Percentiles rank a stretch among this genome's conserved stretches.
Conservation (phyloP, 2,888 invertebrate species). For the Catocala sponsa region DNA sequence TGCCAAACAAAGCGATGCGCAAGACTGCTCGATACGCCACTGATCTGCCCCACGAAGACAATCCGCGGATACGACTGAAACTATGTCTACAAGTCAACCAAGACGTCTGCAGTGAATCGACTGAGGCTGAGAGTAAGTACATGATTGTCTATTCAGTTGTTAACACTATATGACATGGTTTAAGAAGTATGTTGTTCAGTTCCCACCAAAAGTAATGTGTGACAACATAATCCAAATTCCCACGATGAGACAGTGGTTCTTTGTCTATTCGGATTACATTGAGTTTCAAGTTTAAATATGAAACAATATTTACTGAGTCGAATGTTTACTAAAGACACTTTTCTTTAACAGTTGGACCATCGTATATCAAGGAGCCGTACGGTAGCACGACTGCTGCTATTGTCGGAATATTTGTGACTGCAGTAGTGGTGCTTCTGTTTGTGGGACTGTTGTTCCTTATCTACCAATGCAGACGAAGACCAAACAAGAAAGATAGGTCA, state of each 20-base stretch:
- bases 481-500: slow-evolving; percentile 93
- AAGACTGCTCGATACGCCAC: slow-evolving; percentile 84
- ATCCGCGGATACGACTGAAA: slow-evolving; percentile 92
- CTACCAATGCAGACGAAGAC: slow-evolving; percentile 94
- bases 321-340: slow-evolving; percentile 22
- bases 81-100: slow-evolving; percentile 94
- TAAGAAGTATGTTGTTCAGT: not conserved
- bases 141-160: not conserved
- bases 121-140: slow-evolving; percentile 94
- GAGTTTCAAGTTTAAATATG: not conserved
- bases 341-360: slow-evolving; percentile 90
- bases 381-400: slow-evolving; percentile 92
- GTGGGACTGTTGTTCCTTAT: slow-evolving; percentile 93
- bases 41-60: slow-evolving; percentile 89
- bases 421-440: slow-evolving; percentile 91
- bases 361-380: slow-evolving; percentile 93
- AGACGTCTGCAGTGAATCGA: slow-evolving; percentile 94
- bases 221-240: slow-evolving; percentile 17
- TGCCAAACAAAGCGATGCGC: slow-evolving; percentile 73
- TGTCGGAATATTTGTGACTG: slow-evolving; percentile 61
- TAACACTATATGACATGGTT: not conserved
- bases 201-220: not conserved
- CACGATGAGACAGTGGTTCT: slow-evolving; percentile 11
- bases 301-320: not conserved
- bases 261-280: slow-evolving; percentile 17